phyloP scores from a whole-genome alignment of 2,888 invertebrate species.

The Calameuta pallipes region DNA sequence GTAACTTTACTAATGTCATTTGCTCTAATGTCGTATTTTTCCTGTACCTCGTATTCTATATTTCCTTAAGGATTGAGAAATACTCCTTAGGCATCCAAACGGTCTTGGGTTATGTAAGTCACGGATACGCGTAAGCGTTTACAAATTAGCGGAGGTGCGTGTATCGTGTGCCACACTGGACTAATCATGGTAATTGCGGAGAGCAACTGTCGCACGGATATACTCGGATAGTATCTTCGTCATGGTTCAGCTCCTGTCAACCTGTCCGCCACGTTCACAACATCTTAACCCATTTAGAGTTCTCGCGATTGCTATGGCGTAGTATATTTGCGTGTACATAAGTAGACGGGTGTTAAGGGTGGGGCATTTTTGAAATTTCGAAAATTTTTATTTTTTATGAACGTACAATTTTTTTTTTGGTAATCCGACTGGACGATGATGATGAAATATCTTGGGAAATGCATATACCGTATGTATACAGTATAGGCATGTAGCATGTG shows the following conservation, averaged over 20 bases:
- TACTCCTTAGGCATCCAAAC: not conserved
- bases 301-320: not conserved
- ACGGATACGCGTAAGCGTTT: conserved; percentile 44
- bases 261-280: conserved; percentile 54
- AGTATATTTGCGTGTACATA: not conserved
- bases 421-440: no score
- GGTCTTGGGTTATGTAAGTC: conserved; percentile 20
- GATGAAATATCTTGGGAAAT: no score
- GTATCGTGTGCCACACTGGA: conserved; percentile 30
- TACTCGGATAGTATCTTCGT: conserved; percentile 56
- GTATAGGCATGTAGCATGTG: no score
- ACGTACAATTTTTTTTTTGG: not conserved
- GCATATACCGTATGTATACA: no score
- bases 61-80: not conserved
- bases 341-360: not conserved
- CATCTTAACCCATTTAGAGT: conserved; percentile 50
- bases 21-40: not conserved
- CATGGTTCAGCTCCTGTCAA: conserved; percentile 64
- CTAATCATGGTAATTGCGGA: conserved; percentile 62
- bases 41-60: not conserved
- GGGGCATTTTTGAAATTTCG: not conserved
- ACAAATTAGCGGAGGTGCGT: conserved; percentile 58
- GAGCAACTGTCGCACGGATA: conserved; percentile 47
- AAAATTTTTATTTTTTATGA: not conserved
- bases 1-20: not conserved